phyloP scores from a whole-genome alignment of 2,113 vertebrate genomes.

The Syngnathus typhle region DNA sequence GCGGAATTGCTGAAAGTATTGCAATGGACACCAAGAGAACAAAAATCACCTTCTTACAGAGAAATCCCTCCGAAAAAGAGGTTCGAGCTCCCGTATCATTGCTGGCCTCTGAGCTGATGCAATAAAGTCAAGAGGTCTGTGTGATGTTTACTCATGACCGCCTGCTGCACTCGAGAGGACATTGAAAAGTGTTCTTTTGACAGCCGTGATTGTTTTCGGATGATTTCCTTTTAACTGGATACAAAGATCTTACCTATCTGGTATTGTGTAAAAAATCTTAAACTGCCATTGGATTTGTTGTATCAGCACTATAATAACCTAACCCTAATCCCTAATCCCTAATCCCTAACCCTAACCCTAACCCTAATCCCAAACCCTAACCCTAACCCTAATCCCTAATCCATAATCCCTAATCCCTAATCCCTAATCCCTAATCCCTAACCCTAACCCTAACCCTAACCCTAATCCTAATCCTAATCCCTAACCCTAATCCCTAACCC shows the following conservation, averaged over 20 bases:
- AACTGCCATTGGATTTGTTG: neutral
- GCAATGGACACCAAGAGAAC: constrained; percentile 48
- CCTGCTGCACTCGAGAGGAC: constrained; percentile 21
- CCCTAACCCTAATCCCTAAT: too few species aligned
- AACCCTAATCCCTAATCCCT: too few species aligned
- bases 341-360: too few species aligned
- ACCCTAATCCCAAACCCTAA: too few species aligned
- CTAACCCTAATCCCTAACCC: too few species aligned
- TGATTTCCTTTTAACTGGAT: constrained; percentile 14
- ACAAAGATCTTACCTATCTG: neutral
- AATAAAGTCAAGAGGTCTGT: constrained; percentile 36
- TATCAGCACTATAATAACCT: neutral
- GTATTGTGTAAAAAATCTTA: neutral
- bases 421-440: too few species aligned
- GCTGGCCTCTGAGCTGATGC: constrained; percentile 38
- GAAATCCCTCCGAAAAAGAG: constrained; percentile 40
- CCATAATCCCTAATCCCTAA: too few species aligned
- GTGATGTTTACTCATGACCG: constrained; percentile 28
- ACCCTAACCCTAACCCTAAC: too few species aligned
- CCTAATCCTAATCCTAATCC: too few species aligned
- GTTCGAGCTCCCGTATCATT: constrained; percentile 43
- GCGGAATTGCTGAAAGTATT: constrained; percentile 57
- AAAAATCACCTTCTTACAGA: constrained; percentile 54
- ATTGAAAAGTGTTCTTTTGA: constrained; percentile 15
- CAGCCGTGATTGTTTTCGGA: constrained; percentile 5